Conservation (phyloP, 2,113 vertebrate species). For the Gambusia affinis region DNA sequence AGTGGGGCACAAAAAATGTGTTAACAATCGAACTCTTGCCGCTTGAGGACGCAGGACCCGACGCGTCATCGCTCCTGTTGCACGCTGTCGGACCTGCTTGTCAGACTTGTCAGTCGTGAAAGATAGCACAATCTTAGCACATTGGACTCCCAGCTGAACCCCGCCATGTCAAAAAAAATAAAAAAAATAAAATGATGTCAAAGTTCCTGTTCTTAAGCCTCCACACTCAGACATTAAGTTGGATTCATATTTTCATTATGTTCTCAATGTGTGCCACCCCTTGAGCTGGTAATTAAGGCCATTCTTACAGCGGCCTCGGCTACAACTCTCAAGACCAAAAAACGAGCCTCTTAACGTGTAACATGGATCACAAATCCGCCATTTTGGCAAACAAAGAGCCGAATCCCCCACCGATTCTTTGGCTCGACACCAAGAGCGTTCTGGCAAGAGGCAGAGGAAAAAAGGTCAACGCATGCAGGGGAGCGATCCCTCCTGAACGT, state of each 20-base stretch:
- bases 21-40: conserved; percentile 27
- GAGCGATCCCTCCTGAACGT: conserved; percentile 36
- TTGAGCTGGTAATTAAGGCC: conserved; percentile 46
- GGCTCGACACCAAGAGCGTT: conserved; percentile 50
- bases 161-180: background rate
- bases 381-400: conserved; percentile 15
- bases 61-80: background rate
- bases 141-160: background rate
- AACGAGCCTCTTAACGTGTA: conserved; percentile 9
- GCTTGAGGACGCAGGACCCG: background rate
- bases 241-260: background rate
- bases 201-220: background rate
- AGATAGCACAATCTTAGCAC: conserved; percentile 18
- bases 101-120: background rate
- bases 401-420: conserved; percentile 21
- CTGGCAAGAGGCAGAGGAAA: conserved; percentile 45
- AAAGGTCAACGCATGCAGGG: conserved; percentile 45
- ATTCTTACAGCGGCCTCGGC: conserved; percentile 11
- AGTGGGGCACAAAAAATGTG: conserved; percentile 26
- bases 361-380: conserved; percentile 42
- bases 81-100: conserved; percentile 14
- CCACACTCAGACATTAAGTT: background rate
- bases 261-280: conserved; percentile 21
- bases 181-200: background rate
- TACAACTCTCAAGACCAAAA: conserved; percentile 13